Evolutionary conservation across 2,888 invertebrate species (phyloP).

Genomic region (Cephonodes hylas): DNA sequence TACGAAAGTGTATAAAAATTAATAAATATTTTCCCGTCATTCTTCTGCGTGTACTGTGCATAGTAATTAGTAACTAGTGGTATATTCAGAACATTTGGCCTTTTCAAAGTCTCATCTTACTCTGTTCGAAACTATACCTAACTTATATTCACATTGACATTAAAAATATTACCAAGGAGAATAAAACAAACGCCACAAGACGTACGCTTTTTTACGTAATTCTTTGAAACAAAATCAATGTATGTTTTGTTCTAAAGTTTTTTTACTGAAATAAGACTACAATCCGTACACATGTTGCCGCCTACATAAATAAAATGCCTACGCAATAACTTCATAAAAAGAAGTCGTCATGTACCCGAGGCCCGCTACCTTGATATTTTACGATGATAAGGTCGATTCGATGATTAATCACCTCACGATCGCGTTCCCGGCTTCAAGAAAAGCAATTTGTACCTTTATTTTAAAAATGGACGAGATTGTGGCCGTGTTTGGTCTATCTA

Average conservation of each 20-base stretch:
- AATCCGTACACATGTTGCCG: slow-evolving; percentile 30
- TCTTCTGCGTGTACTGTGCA: no score
- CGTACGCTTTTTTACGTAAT: neutral
- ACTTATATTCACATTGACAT: no score
- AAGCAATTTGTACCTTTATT: slow-evolving; percentile 50
- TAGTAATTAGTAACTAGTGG: no score
- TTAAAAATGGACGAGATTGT: slow-evolving; percentile 32
- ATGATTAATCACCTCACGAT: slow-evolving; percentile 46
- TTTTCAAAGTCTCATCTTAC: no score
- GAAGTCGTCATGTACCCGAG: slow-evolving; percentile 29
- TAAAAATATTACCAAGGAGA: no score
- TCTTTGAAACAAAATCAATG: neutral
- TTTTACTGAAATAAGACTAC: slow-evolving; percentile 17
- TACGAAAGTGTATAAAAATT: no score
- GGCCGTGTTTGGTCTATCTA: slow-evolving; percentile 30
- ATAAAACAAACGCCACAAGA: neutral
- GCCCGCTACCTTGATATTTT: slow-evolving; percentile 38
- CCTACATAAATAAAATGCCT: slow-evolving; percentile 30
- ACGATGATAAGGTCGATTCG: slow-evolving; percentile 39
- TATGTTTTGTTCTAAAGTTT: neutral
- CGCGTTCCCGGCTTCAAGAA: slow-evolving; percentile 36
- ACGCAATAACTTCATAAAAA: slow-evolving; percentile 24
- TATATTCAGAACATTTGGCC: no score
- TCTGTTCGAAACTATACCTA: no score
- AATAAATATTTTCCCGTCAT: no score